phyloP scores from a whole-genome alignment of 1,140 invertebrate genomes.

The Ruditapes philippinarum region DNA sequence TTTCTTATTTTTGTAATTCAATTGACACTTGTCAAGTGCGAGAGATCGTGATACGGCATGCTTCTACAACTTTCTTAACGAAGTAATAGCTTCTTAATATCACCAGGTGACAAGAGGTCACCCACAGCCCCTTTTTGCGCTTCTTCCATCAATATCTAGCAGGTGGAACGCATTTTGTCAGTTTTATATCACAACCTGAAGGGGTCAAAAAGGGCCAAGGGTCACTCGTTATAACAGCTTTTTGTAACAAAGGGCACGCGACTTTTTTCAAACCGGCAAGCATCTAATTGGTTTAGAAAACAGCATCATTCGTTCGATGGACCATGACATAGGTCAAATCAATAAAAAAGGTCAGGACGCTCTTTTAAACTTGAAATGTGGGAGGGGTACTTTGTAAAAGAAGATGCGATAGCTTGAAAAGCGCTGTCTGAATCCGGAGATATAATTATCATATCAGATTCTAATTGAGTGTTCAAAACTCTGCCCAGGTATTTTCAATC shows the following conservation, averaged over 20 bases:
- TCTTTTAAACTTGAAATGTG: slow-evolving; percentile 40
- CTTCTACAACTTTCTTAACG: slow-evolving; percentile 26
- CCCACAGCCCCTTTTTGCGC: slow-evolving; percentile 58
- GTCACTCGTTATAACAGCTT: slow-evolving; percentile 66
- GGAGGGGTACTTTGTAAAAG: slow-evolving; percentile 27
- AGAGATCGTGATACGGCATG: background rate
- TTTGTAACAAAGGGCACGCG: slow-evolving; percentile 64
- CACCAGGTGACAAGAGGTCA: slow-evolving; percentile 52
- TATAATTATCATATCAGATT: slow-evolving; percentile 62
- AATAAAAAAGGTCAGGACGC: slow-evolving; percentile 65
- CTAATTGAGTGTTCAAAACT: slow-evolving; percentile 52
- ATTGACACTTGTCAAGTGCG: background rate
- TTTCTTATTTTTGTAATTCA: background rate
- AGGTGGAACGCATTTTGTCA: slow-evolving; percentile 55
- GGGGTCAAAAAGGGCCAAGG: slow-evolving; percentile 61
- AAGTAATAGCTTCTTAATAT: slow-evolving; percentile 53
- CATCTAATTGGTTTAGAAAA: slow-evolving; percentile 66
- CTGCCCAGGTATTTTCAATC: background rate
- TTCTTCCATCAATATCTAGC: slow-evolving; percentile 48
- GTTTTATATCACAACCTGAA: slow-evolving; percentile 59
- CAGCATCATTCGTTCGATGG: slow-evolving; percentile 44
- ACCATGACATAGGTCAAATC: slow-evolving; percentile 65
- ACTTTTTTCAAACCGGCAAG: slow-evolving; percentile 63
- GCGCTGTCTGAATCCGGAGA: background rate
- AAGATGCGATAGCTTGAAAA: background rate